Evolutionary conservation across 2,888 invertebrate species (phyloP).

Genomic region (Periphyllus acericola): DNA sequence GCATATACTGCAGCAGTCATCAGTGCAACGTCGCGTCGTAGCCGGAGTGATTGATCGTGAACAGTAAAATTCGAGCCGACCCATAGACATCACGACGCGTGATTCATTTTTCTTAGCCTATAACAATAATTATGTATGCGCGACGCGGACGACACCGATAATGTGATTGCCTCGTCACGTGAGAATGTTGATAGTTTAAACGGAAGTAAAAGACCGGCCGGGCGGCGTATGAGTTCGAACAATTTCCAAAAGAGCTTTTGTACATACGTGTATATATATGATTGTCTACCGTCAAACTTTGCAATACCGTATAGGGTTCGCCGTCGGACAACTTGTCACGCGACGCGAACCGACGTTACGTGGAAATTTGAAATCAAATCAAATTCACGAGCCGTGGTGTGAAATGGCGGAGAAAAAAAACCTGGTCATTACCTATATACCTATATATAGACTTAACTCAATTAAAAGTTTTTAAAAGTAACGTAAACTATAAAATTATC

Average conservation of each 20-base stretch:
- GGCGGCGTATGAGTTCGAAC: neutral
- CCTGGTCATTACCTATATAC: no score
- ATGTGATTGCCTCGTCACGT: neutral
- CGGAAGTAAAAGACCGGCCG: neutral
- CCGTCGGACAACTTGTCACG: neutral
- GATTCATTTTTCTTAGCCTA: no score
- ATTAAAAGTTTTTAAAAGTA: conserved; percentile 1
- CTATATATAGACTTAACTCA: neutral
- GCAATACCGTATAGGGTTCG: no score
- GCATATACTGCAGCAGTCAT: no score
- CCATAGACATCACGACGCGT: no score
- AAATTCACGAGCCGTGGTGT: neutral
- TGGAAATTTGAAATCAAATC: neutral
- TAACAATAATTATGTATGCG: no score
- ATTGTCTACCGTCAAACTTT: neutral
- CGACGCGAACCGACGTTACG: neutral
- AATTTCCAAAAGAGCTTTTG: neutral
- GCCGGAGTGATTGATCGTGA: no score
- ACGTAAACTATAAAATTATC: neutral
- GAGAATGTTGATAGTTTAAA: neutral
- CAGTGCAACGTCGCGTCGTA: no score
- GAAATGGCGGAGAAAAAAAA: neutral
- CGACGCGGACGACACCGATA: no score
- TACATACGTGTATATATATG: no score
- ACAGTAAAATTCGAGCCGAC: no score